Conservation (phyloP, 2,888 invertebrate genomes). For the Plagiodera versicolora region DNA sequence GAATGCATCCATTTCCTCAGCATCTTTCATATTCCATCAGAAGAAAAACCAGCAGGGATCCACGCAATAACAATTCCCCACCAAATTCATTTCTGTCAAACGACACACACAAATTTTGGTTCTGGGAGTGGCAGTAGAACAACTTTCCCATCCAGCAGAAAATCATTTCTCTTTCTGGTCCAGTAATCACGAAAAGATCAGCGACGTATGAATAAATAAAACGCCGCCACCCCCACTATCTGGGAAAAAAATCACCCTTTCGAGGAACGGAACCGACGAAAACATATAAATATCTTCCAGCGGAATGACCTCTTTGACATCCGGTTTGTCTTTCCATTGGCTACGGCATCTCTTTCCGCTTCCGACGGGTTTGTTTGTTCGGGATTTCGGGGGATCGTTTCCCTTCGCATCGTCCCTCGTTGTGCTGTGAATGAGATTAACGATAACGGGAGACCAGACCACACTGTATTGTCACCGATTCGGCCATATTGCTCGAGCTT, state of each 20-base stretch:
- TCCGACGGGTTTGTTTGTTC: conserved; percentile 50
- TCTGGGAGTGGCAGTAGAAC: conserved; percentile 12
- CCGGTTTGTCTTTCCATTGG: conserved; percentile 49
- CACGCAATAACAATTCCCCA: conserved; percentile 5
- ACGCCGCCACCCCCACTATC: conserved; percentile 42
- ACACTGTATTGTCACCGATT: conserved; percentile 47
- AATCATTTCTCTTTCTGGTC: conserved; percentile 34
- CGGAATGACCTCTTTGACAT: conserved; percentile 52
- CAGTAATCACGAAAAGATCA: conserved; percentile 32
- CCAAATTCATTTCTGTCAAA: conserved; percentile 12
- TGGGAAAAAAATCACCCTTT: conserved; percentile 46
- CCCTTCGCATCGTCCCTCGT: conserved; percentile 16
- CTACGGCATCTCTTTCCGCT: conserved; percentile 48
- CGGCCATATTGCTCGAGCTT: conserved; percentile 47
- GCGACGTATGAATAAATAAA: conserved; percentile 46
- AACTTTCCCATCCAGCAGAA: conserved; percentile 7
- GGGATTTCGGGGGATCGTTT: conserved; percentile 25
- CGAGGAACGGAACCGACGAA: conserved; percentile 44
- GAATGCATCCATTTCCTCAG: neutral
- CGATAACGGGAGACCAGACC: conserved; percentile 46
- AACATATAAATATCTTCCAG: conserved; percentile 53
- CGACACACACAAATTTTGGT: conserved; percentile 2
- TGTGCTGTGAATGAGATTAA: conserved; percentile 42
- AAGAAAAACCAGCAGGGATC: neutral
- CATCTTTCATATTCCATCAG: neutral